phyloP scores from a whole-genome alignment of 2,797 vertebrate species.

The Anguilla anguilla region DNA sequence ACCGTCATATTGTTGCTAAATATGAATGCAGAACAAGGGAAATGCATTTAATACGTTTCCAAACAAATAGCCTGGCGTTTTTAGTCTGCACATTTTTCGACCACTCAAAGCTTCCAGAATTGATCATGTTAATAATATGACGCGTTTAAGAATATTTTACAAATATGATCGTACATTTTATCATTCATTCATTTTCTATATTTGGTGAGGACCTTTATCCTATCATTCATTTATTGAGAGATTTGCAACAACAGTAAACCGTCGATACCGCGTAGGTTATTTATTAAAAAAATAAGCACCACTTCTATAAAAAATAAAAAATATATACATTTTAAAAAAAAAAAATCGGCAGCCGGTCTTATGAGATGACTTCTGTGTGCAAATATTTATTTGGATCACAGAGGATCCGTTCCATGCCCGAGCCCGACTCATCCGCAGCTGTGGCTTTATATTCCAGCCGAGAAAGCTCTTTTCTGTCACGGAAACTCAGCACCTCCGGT shows the following conservation, averaged over 20 bases:
- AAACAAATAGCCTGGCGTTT: neutral
- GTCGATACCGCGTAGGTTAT: neutral
- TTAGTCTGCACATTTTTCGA: neutral
- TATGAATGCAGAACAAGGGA: neutral
- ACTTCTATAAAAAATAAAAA: neutral
- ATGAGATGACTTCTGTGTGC: neutral
- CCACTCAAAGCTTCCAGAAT: neutral
- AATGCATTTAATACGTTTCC: neutral
- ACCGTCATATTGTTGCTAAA: neutral
- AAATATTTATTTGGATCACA: neutral
- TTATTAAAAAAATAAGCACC: neutral
- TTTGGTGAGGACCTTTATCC: neutral
- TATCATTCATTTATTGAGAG: neutral
- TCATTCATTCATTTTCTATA: neutral
- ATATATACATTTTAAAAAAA: too few relatives aligned
- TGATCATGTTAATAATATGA: neutral
- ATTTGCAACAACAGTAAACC: neutral
- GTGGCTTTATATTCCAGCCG: slow-evolving; percentile 25
- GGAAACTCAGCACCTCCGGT: slow-evolving; percentile 29
- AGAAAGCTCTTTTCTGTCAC: slow-evolving; percentile 28
- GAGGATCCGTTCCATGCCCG: neutral
- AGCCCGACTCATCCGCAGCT: neutral
- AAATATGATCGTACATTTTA: neutral
- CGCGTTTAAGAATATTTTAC: neutral
- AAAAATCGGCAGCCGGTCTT: neutral